A percentile compares a stretch with the other conserved stretches of the same genome.
Evolutionary conservation across 2,797 vertebrate genomes (phyloP).

Genomic region (Macropodus opercularis): DNA sequence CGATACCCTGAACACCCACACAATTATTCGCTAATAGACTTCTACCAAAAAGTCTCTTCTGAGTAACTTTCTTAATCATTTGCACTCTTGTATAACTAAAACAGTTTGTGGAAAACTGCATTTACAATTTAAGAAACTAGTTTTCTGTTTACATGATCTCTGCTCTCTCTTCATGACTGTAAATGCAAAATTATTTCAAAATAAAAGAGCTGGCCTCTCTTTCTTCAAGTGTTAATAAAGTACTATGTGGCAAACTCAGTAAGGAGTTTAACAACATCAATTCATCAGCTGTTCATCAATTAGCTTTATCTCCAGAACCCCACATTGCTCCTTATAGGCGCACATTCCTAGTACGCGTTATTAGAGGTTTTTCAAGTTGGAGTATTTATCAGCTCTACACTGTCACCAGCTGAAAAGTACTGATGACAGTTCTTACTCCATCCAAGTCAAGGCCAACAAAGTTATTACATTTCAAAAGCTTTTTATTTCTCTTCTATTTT

Average conservation of each 20-base stretch:
- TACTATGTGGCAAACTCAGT: background rate
- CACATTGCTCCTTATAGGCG: background rate
- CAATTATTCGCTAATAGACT: slow-evolving; percentile 26
- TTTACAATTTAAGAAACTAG: slow-evolving; percentile 10
- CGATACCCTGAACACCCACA: slow-evolving; percentile 13
- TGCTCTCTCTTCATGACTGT: background rate
- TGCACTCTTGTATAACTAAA: slow-evolving; percentile 9
- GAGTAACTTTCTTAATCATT: slow-evolving; percentile 15
- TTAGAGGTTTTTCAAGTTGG: background rate
- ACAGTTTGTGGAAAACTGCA: slow-evolving; percentile 22
- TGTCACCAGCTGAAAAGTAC: background rate
- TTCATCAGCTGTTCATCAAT: no score
- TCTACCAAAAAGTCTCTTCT: slow-evolving; percentile 8
- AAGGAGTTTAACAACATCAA: no score
- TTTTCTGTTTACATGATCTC: slow-evolving; percentile 26
- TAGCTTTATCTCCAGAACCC: background rate
- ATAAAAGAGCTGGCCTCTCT: slow-evolving; percentile 5
- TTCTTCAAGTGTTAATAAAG: background rate
- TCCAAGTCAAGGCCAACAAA: background rate
- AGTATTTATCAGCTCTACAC: background rate
- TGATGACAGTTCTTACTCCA: no score
- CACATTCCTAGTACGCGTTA: background rate
- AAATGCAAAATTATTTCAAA: slow-evolving; percentile 13
- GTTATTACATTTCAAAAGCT: background rate
- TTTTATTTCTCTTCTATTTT: background rate